phyloP scores from a whole-genome alignment of 2,888 invertebrate species.

The Aporophyla nigra region DNA sequence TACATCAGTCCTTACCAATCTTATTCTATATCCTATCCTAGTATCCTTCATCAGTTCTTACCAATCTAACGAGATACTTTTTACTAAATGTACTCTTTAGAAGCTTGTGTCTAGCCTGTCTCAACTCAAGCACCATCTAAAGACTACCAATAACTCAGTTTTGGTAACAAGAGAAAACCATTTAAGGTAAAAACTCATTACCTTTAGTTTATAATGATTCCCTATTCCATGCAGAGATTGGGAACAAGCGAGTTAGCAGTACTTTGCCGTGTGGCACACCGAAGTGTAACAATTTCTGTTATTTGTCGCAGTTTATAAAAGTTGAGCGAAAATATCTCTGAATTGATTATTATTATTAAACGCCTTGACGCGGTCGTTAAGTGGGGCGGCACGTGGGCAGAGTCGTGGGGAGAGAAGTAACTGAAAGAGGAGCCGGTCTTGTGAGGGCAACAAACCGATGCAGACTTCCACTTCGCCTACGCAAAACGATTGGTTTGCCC shows the following conservation, averaged over 20 bases:
- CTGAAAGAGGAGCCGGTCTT: too few species aligned
- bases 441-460: too few species aligned
- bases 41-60: not conserved
- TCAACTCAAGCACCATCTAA: conserved; percentile 16
- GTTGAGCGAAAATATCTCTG: too few species aligned
- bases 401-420: too few species aligned
- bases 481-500: too few species aligned
- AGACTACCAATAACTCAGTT: conserved; percentile 27
- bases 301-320: not conserved
- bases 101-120: not conserved
- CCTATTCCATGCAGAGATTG: conserved; percentile 66
- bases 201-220: conserved; percentile 77
- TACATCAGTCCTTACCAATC: too few species aligned
- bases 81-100: not conserved
- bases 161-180: conserved; percentile 54
- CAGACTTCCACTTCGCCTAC: too few species aligned
- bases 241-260: conserved; percentile 61
- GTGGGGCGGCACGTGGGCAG: too few species aligned
- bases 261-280: conserved; percentile 52
- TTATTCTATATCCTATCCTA: too few species aligned
- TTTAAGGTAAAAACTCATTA: conserved; percentile 74
- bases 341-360: too few species aligned
- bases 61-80: not conserved
- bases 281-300: conserved; percentile 6
- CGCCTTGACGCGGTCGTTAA: too few species aligned